Conservation (phyloP, 2,797 vertebrate species). For the Hyperoplus immaculatus region DNA sequence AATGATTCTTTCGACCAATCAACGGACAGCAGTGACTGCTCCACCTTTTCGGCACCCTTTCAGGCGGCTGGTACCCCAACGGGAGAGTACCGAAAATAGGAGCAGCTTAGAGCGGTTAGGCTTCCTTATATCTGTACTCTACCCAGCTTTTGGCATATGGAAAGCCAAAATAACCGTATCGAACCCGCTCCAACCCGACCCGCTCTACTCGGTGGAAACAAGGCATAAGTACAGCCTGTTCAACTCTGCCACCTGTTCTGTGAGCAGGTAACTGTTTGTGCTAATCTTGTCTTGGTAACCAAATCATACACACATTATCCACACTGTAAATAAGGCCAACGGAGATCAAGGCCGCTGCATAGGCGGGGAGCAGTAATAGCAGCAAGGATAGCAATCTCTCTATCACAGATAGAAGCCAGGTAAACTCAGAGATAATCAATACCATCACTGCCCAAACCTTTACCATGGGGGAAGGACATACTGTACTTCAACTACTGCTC, state of each 20-base stretch:
- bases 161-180: too few species aligned
- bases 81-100: too few species aligned
- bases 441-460: constrained; percentile 52
- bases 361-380: constrained; percentile 15
- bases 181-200: too few species aligned
- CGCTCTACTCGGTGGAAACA: too few species aligned
- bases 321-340: constrained; percentile 1
- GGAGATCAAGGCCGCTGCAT: constrained; percentile 28
- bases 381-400: constrained; percentile 23
- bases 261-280: constrained; percentile 14
- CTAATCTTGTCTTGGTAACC: constrained; percentile 9
- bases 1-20: too few species aligned
- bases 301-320: constrained; percentile 18
- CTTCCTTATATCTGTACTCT: too few species aligned
- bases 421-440: constrained; percentile 60
- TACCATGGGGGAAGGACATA: constrained; percentile 53
- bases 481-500: constrained; percentile 23
- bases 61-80: too few species aligned
- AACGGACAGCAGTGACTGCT: too few species aligned
- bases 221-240: neutral
- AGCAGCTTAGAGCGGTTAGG: too few species aligned
- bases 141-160: too few species aligned
- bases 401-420: constrained; percentile 16
- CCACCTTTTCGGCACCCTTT: too few species aligned
- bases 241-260: neutral